These are phyloP conservation scores for Pinna nobilis DNA, from an alignment of 1,140 invertebrate genomes.

Conservation along the genomic window DNA sequence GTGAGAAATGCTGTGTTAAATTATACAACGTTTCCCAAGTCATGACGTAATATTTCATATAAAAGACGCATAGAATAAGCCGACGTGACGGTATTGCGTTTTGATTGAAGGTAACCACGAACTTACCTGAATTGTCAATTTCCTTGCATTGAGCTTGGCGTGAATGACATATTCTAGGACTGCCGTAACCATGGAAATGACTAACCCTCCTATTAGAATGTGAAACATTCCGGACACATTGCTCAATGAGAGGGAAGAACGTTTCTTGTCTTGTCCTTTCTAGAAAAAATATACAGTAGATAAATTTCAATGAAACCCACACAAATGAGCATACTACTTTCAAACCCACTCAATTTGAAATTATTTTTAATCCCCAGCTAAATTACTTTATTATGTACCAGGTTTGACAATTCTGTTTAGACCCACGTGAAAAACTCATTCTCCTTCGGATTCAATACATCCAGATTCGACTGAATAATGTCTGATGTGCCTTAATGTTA, in stretches of 20 bases:
- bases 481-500: too few relatives aligned
- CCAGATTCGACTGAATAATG: too few relatives aligned
- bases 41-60: too few relatives aligned
- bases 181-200: conserved; percentile 91
- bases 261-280: conserved; percentile 53
- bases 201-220: conserved; percentile 93
- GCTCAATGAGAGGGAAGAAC: conserved; percentile 82
- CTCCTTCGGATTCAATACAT: too few relatives aligned
- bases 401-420: too few relatives aligned
- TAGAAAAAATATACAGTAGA: conserved; percentile 30
- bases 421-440: too few relatives aligned
- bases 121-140: too few relatives aligned
- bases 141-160: conserved; percentile 31
- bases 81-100: too few relatives aligned
- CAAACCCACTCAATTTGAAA: neutral
- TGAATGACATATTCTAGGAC: conserved; percentile 84
- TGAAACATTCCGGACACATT: conserved; percentile 99
- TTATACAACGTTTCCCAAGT: too few relatives aligned
- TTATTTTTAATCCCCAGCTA: neutral
- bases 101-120: too few relatives aligned
- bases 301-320: neutral
- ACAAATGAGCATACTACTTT: neutral
- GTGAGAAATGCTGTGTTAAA: too few relatives aligned
- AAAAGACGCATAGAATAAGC: too few relatives aligned
- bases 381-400: neutral